A percentile compares a stretch with the other conserved stretches of the same genome.
phyloP scores from a whole-genome alignment of 2,113 vertebrate genomes.

The Onychostruthus taczanowskii region DNA sequence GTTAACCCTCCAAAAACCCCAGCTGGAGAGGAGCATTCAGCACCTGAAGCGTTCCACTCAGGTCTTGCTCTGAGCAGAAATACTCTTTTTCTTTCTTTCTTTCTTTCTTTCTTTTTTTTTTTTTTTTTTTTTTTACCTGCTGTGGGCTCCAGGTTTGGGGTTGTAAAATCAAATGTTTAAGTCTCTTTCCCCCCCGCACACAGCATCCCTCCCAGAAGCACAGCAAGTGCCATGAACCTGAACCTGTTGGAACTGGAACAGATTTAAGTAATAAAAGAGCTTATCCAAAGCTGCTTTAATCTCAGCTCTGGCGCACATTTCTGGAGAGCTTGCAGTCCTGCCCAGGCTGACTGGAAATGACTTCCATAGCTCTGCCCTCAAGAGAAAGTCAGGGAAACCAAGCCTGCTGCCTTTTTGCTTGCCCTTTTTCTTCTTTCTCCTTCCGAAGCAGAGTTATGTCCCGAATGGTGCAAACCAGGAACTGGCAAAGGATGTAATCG shows the following conservation, averaged over 20 bases:
- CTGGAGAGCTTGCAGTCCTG: not conserved
- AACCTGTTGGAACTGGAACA: constrained; percentile 5
- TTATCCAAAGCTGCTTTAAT: constrained; percentile 51
- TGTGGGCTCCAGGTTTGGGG: too few species aligned
- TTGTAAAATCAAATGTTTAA: not conserved
- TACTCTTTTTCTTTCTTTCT: not conserved
- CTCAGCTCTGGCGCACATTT: not conserved
- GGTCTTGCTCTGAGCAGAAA: not conserved
- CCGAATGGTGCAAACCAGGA: not conserved
- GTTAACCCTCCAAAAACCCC: not conserved
- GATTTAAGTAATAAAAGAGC: constrained; percentile 19
- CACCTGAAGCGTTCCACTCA: fast-evolving
- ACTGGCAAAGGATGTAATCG: not conserved
- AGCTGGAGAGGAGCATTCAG: not conserved
- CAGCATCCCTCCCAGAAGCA: not conserved
- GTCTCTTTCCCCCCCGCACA: not conserved
- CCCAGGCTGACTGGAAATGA: not conserved
- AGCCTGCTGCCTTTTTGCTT: not conserved
- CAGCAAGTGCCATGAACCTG: not conserved
- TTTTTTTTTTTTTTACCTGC: too few species aligned
- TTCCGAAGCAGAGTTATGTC: not conserved
- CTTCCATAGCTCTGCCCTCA: not conserved
- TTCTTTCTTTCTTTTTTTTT: not conserved
- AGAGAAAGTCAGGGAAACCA: not conserved
- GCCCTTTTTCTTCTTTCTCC: not conserved